A percentile compares a stretch with the other conserved stretches of the same genome.
These are phyloP conservation scores for Craterocephalus amniculus DNA, from an alignment of 2,797 vertebrate genomes.

Conservation along the genomic window DNA sequence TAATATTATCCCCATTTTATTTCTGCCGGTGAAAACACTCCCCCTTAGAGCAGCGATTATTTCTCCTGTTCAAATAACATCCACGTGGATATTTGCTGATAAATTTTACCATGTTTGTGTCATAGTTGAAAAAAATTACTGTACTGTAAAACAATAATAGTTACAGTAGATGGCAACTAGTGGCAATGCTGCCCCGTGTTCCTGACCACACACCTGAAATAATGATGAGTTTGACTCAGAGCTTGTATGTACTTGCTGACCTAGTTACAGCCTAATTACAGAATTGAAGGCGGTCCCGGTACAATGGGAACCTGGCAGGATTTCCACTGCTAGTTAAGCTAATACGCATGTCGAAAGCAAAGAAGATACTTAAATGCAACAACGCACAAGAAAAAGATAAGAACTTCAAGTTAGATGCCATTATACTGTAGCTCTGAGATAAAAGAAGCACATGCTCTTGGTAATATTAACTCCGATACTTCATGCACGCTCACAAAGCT, in stretches of 20 bases:
- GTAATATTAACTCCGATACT: background rate
- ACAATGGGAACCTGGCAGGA: conserved; percentile 50
- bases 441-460: background rate
- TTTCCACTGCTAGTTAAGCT: conserved; percentile 28
- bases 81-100: background rate
- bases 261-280: conserved; percentile 68
- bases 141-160: conserved; percentile 1
- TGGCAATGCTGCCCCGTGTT: conserved; percentile 12
- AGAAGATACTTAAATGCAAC: conserved; percentile 38
- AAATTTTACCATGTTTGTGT: background rate
- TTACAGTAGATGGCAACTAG: conserved; percentile 4
- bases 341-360: conserved; percentile 46
- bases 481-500: conserved; percentile 4
- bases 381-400: conserved; percentile 6
- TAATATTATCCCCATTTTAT: background rate
- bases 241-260: conserved; percentile 66
- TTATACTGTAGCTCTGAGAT: background rate
- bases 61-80: background rate
- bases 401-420: background rate
- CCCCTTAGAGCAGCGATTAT: background rate
- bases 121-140: background rate
- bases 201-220: conserved; percentile 72
- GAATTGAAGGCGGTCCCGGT: conserved; percentile 49
- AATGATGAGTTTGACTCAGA: conserved; percentile 76
- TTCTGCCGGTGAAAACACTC: conserved; percentile 4